A percentile compares a stretch with the other conserved stretches of the same genome.
These are phyloP conservation scores for Corythornis cristatus DNA, from an alignment of 2,113 vertebrate genomes.

Conservation along the genomic window DNA sequence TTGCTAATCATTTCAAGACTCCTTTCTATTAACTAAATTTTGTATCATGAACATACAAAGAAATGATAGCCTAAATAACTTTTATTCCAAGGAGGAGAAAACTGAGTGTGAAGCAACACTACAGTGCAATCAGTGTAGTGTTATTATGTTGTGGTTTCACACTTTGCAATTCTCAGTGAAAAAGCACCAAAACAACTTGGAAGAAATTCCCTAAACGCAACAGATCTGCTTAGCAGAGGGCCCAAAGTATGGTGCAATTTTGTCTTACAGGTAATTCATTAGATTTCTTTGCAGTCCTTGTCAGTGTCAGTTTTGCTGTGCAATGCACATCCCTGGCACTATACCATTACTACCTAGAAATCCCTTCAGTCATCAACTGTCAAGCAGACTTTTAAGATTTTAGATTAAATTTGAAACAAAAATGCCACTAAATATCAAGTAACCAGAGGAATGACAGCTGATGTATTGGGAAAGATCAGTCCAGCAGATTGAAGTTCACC, in stretches of 20 bases:
- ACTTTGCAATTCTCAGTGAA: not conserved
- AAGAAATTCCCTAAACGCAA: not conserved
- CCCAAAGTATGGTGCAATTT: rapidly evolving
- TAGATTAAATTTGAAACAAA: not conserved
- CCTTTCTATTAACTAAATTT: not conserved
- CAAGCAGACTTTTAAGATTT: not conserved
- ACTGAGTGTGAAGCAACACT: not conserved
- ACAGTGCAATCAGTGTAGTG: rapidly evolving
- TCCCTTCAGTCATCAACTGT: not conserved
- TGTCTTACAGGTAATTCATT: not conserved
- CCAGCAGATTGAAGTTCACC: not conserved
- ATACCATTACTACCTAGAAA: not conserved
- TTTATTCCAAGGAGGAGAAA: not conserved
- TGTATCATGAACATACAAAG: not conserved
- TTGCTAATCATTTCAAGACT: not conserved
- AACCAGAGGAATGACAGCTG: not conserved
- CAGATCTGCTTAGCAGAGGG: not conserved
- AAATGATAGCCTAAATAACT: not conserved
- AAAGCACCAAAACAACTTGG: not conserved
- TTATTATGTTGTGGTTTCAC: not conserved
- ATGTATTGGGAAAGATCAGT: rapidly evolving
- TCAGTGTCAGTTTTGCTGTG: no score
- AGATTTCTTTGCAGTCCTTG: not conserved
- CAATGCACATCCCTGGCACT: not conserved
- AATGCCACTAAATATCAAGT: not conserved